Evolutionary conservation across 2,888 invertebrate genomes (phyloP).

Genomic region (Tuta absoluta): DNA sequence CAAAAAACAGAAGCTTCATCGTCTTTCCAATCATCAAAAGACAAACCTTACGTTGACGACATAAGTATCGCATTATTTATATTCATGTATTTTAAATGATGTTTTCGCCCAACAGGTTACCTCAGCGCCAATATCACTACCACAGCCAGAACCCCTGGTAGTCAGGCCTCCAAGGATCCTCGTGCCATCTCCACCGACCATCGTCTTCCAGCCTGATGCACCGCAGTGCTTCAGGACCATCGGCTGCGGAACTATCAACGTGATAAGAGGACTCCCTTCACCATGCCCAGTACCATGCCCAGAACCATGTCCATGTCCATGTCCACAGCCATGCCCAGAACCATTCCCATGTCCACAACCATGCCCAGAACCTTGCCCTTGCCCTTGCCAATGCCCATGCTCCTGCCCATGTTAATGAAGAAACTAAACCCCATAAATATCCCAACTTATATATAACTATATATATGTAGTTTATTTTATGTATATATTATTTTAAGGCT

Average conservation of each 20-base stretch:
- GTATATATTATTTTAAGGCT: constrained; percentile 42
- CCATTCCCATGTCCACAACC: constrained; percentile 28
- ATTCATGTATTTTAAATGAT: background rate
- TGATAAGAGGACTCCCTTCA: constrained; percentile 22
- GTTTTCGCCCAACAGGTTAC: constrained; percentile 48
- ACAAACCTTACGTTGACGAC: too few relatives aligned
- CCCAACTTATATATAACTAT: constrained; percentile 25
- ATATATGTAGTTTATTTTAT: constrained; percentile 28
- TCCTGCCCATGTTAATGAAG: constrained; percentile 27
- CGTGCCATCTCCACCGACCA: constrained; percentile 58
- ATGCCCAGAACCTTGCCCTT: constrained; percentile 24
- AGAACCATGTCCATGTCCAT: constrained; percentile 15
- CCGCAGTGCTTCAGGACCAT: constrained; percentile 51
- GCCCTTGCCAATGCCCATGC: constrained; percentile 17
- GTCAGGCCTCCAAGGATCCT: constrained; percentile 59
- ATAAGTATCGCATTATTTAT: background rate
- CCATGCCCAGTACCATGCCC: background rate
- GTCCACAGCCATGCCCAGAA: constrained; percentile 27
- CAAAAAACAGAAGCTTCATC: too few relatives aligned
- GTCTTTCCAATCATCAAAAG: too few relatives aligned
- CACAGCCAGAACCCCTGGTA: constrained; percentile 49
- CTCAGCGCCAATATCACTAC: constrained; percentile 52
- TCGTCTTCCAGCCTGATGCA: constrained; percentile 60
- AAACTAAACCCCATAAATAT: constrained; percentile 13
- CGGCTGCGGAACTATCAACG: constrained; percentile 42